Base-by-base conservation (phyloP, 1,140 invertebrate genomes). In the Cotesia typhae region DNA sequence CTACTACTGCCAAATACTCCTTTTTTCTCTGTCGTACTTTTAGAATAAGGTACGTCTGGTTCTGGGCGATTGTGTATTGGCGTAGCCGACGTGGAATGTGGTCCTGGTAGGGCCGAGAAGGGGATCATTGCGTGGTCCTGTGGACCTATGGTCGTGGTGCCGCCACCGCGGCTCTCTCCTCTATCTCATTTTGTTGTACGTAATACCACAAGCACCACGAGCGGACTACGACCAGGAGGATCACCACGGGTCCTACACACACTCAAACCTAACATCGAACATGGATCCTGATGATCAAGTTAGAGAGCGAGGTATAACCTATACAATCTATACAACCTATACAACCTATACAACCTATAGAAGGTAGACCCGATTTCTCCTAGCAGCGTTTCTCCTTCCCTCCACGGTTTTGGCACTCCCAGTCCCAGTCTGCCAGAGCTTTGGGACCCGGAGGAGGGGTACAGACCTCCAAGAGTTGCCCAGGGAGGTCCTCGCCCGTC, bases 71-170 rank as follows among this genome's bases (percentile, higher is more conserved):
- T 78, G 77, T 77, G 76, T 47, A 35, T 38, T 14, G 64, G 20
- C 72, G 75, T 76, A 81, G 75, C 79, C 80, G 74, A 72, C 74
- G 71, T 78, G 82, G 82, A 83, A 83, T 83, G 82, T 76, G 82
- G 82, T 83, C 76, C 79, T 81, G 79, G 81, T 76, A 73, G 78
- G 69, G 51, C 63, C 52, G 53, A 37, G 41, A 47, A 47, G 41
- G 41, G 41, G 41, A 47, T 47, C 10, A 52, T 74, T 74, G 68
- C 73, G 68, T 74, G 68, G 73, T 74, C 68, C 73, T 70, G 68
- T 74, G 68, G 73, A 70, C 68, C 73, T 70, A 55, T 51, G 68
- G 67, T 70, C 63, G 35, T 38, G 28, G 17, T 71, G 47, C 52
- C 63, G 55, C 68, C 41, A 47, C 41, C 41, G 41, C 41, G 6